These are phyloP conservation scores for Mormyrus iriodes DNA, from an alignment of 2,113 vertebrate genomes.

Conservation along the genomic window DNA sequence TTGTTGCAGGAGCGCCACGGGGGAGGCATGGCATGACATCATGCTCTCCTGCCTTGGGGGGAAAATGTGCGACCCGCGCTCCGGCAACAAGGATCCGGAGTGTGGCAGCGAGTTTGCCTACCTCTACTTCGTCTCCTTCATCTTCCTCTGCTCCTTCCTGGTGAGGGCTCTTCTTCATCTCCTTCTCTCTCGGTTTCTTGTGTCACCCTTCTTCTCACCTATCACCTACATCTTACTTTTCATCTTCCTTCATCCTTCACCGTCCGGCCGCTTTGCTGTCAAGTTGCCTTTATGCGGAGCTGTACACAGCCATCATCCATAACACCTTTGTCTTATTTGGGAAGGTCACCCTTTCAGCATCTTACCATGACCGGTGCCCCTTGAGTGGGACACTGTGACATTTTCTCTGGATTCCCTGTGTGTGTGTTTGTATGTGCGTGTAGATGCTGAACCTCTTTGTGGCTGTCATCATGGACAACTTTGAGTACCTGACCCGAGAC, in stretches of 20 bases:
- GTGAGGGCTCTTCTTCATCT: slow-evolving; percentile 58
- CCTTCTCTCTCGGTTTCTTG: neutral
- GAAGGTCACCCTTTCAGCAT: neutral
- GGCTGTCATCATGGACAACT: slow-evolving; percentile 99
- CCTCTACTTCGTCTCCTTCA: slow-evolving; percentile 98
- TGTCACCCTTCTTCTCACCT: neutral
- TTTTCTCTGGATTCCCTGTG: neutral
- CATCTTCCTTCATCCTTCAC: neutral
- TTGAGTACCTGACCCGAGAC: slow-evolving; percentile 95
- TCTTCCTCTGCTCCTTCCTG: slow-evolving; percentile 98
- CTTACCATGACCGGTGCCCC: neutral
- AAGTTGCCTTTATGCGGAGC: neutral
- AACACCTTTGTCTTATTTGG: neutral
- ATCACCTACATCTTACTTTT: neutral
- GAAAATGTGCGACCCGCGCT: slow-evolving; percentile 68
- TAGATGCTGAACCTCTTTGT: slow-evolving; percentile 99
- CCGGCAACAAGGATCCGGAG: slow-evolving; percentile 66
- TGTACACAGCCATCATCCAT: neutral
- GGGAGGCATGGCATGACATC: slow-evolving; percentile 97
- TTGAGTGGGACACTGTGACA: neutral
- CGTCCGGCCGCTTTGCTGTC: neutral
- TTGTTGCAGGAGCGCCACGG: slow-evolving; percentile 81
- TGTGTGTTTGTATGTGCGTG: neutral
- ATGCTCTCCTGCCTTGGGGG: slow-evolving; percentile 90
- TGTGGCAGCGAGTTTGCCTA: slow-evolving; percentile 93